Conservation (phyloP, 2,888 invertebrate species). For the Lasioglossum zephyrum region DNA sequence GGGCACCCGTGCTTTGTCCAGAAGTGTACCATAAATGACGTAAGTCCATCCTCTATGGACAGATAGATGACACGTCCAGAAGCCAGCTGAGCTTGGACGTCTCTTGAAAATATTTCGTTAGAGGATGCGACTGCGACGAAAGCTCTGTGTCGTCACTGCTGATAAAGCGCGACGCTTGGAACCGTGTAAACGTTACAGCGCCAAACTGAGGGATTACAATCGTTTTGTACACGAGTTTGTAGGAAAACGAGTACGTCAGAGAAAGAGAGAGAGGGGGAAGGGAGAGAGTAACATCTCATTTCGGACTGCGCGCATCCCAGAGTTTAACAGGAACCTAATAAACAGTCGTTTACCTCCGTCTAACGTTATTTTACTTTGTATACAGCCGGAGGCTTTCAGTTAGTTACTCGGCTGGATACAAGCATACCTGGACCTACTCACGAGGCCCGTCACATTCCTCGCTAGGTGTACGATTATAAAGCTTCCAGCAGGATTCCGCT, state of each 20-base stretch:
- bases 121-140: background rate
- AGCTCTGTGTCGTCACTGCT: slow-evolving; percentile 28
- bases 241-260: background rate
- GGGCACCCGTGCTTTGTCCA: too few species aligned
- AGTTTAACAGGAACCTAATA: slow-evolving; percentile 64
- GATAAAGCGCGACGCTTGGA: slow-evolving; percentile 37
- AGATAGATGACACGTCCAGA: background rate
- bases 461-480: slow-evolving; percentile 61
- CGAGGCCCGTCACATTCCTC: slow-evolving; percentile 53
- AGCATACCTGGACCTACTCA: slow-evolving; percentile 14
- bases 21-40: background rate
- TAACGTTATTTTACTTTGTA: slow-evolving; percentile 60
- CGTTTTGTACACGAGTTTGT: slow-evolving; percentile 54
- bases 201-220: slow-evolving; percentile 61
- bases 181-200: slow-evolving; percentile 47
- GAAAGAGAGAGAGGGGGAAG: background rate
- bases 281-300: slow-evolving; percentile 49
- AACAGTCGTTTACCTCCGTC: slow-evolving; percentile 64
- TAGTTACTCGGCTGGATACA: slow-evolving; percentile 33
- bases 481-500: slow-evolving; percentile 59
- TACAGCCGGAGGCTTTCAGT: slow-evolving; percentile 50
- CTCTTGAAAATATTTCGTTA: slow-evolving; percentile 18
- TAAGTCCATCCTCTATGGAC: background rate
- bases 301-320: slow-evolving; percentile 35
- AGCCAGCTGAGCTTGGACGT: slow-evolving; percentile 18